phyloP scores from a whole-genome alignment of 1,140 invertebrate genomes.

The Atta texana region DNA sequence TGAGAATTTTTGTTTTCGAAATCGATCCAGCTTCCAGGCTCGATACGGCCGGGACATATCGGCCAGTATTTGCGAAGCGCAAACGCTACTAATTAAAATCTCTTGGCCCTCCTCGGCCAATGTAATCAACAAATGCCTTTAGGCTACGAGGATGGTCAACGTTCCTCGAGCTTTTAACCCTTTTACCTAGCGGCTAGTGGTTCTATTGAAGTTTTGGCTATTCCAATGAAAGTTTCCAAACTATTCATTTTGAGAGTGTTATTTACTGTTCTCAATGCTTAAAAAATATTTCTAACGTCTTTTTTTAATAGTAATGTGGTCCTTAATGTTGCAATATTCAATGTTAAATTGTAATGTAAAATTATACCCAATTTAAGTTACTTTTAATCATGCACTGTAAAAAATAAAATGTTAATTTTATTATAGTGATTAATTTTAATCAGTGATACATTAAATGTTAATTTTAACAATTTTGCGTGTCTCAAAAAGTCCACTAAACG shows the following conservation, averaged over 20 bases:
- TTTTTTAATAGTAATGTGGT: not conserved
- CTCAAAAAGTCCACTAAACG: no score
- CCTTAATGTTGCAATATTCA: not conserved
- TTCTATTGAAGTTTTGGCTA: slow-evolving; percentile 23
- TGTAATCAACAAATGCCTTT: slow-evolving; percentile 84
- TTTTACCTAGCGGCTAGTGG: slow-evolving; percentile 59
- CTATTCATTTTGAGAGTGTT: not conserved
- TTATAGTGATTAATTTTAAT: no score
- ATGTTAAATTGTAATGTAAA: no score
- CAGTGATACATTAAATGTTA: no score
- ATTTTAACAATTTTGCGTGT: no score
- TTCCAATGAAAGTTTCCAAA: not conserved
- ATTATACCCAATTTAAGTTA: no score
- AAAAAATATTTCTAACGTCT: not conserved
- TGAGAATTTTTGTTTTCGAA: slow-evolving; percentile 65
- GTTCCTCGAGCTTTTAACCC: slow-evolving; percentile 67
- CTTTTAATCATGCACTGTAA: no score
- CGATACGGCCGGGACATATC: slow-evolving; percentile 71
- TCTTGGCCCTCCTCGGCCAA: slow-evolving; percentile 78
- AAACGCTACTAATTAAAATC: slow-evolving; percentile 86
- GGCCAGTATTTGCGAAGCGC: slow-evolving; percentile 83
- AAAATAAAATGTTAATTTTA: no score
- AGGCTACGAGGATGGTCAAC: slow-evolving; percentile 83
- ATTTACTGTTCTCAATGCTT: not conserved
- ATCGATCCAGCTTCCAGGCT: slow-evolving; percentile 2